Base-by-base conservation (phyloP, 2,113 vertebrate genomes). In the Saimiri boliviensis region DNA sequence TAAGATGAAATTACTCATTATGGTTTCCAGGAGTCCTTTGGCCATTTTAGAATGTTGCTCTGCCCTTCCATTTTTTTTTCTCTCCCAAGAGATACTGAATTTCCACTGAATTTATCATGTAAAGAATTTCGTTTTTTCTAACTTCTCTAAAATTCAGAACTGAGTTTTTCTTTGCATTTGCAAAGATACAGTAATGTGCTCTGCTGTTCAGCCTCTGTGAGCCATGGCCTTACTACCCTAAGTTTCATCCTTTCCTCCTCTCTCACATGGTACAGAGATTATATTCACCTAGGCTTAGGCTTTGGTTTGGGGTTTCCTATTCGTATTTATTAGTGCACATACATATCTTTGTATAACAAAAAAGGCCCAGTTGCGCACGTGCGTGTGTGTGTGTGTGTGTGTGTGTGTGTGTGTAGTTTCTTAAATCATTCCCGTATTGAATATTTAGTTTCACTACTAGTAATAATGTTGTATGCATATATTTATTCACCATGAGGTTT, bases 301-400 rank as follows among this genome's bases (percentile, higher is more conserved):
- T 83, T 97, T 68, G 8, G 37, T 54, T 93, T 89, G 45, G 25
- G n/a, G 42, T 54, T 86, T 95, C 66, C 58, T 68, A 54, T 86
- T 79, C 86, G 12, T 58, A 37, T 74, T 68, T 68, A 74, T 89
- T 82, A 73, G 45, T 16, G 12, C 76, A 7, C 19, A 63, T 7
- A 11, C 11, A 19, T 37, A 32, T 86, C 86, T 73, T 56, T 81
- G 12, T 37, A 49, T 81, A 96, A 90, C 14, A 45, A 8, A 40
- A 2, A 2, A 91, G 35, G 25, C 60, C n/a, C 83, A 32, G 0
- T 6, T 68, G 21, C 45, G 6, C 6, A 42, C 6, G 54, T 90
- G 19, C 63, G 37, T 82, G 30, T 70, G 1, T 49, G 14, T 16
- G 23, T 45, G 16, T 32, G 25, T 20, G 21, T 52, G 19, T 63